Evolutionary conservation across 2,113 vertebrate genomes (phyloP), one percentile per base, ranked within the genome.

Genomic region (Castor canadensis): DNA sequence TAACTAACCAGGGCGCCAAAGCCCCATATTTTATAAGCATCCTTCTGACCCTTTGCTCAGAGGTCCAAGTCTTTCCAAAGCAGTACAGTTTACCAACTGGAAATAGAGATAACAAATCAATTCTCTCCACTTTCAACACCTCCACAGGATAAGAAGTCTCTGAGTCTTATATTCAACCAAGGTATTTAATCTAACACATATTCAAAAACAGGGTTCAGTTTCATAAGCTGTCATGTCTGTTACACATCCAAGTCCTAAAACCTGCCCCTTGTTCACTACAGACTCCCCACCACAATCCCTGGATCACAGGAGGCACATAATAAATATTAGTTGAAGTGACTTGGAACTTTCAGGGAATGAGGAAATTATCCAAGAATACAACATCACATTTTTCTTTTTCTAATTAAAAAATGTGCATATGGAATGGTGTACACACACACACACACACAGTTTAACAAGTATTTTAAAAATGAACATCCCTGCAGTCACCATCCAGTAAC

Each of bases 101-200:
- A 88, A 95, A 58, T 32, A 80, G 49, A 94, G 16, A 89, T 52
- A 82, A 94, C 64, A 86, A 95, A 69, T 80, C 28, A 28, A 62
- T 86, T 88, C 45, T 86, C 28, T 88, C 67, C 30, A 64, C 20
- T 47, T 60, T 22, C 38, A 90, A 12, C 40, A 66, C 79, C 49
- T 67, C 38, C 72, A 94, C 24, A 49, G 8, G 49, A 80, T 89
- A 86, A 95, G 88, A 93, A 54, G 30, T 64, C 79, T 93, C 47
- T 79, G 22, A 72, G 22, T 47, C 45, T 26, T 66, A 83, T 16
- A 38, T n/a, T 56, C 58, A 73, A 90, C 38, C 17, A 73, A 69
- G 26, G 35, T n/a, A 66, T 80, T 89, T 71, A 28, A 6, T 93
- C 58, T 22, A n/a, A 43, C 16, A 35, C 28, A 22, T 72, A 43